Conservation (phyloP, 2,888 invertebrate species). For the Noctuana brunneofusca region DNA sequence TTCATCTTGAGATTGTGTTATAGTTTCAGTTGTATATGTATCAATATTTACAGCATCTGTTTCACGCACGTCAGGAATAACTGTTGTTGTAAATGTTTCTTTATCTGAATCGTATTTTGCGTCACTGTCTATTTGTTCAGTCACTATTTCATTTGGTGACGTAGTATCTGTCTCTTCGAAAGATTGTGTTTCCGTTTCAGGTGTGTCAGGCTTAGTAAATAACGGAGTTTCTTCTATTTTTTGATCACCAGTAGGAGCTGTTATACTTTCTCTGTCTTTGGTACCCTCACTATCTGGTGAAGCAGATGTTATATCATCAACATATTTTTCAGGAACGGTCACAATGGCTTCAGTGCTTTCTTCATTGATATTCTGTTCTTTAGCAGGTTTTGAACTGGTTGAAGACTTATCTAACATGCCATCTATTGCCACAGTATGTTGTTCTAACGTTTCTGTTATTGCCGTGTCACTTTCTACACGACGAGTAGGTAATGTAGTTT, state of each 20-base stretch:
- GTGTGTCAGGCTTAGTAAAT: slow-evolving; percentile 18
- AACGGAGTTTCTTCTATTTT: slow-evolving; percentile 1
- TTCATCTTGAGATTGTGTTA: slow-evolving; percentile 32
- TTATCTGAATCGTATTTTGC: slow-evolving; percentile 29
- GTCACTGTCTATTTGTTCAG: slow-evolving; percentile 1
- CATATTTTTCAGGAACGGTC: slow-evolving; percentile 1
- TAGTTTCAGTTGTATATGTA: slow-evolving; percentile 35
- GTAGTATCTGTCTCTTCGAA: slow-evolving; percentile 27
- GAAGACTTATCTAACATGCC: background rate
- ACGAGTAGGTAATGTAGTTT: slow-evolving; percentile 8
- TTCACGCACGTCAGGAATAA: slow-evolving; percentile 20
- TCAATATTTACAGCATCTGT: slow-evolving; percentile 19
- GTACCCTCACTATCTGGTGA: background rate
- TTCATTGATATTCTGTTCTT: slow-evolving; percentile 15
- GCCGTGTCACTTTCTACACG: slow-evolving; percentile 14
- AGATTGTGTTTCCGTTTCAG: slow-evolving; percentile 32
- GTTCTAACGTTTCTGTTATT: slow-evolving; percentile 15
- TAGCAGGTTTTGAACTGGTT: background rate
- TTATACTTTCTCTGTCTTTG: background rate
- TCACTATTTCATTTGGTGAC: slow-evolving; percentile 3
- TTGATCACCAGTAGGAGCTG: background rate
- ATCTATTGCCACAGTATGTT: background rate
- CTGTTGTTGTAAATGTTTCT: slow-evolving; percentile 36
- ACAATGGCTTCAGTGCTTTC: slow-evolving; percentile 8
- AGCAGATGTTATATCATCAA: background rate